A percentile compares a stretch with the other conserved stretches of the same genome.
Conservation (phyloP, 2,888 invertebrate species). For the Tetanocera ferruginea region DNA sequence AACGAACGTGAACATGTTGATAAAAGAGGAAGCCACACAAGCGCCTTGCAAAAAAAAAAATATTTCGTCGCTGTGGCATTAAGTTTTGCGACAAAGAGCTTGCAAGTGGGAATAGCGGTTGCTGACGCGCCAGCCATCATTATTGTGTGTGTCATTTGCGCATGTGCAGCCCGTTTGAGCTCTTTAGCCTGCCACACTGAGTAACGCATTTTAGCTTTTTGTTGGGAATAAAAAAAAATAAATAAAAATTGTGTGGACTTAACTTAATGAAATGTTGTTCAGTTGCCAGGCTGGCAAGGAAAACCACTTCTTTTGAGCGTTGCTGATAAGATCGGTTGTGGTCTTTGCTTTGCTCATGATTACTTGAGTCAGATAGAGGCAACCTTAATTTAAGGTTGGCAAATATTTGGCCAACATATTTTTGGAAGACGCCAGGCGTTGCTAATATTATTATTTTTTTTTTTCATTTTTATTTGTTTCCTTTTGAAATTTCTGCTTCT, state of each 20-base stretch:
- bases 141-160: neutral
- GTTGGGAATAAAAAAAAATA: neutral
- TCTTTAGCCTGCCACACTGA: neutral
- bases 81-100: neutral
- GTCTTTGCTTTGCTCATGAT: neutral
- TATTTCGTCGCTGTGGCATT: neutral
- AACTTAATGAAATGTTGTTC: slow-evolving; percentile 22
- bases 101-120: too few species aligned
- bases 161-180: neutral
- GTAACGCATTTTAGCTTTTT: neutral
- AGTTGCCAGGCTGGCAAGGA: neutral
- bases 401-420: slow-evolving; percentile 22
- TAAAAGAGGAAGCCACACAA: slow-evolving; percentile 25
- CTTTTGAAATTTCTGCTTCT: neutral
- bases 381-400: neutral
- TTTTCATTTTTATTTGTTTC: neutral
- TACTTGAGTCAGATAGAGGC: neutral
- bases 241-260: too few species aligned
- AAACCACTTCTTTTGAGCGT: neutral
- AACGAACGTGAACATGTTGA: slow-evolving; percentile 7
- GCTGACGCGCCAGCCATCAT: too few species aligned
- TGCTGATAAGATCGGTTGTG: slow-evolving; percentile 10
- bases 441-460: neutral
- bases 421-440: slow-evolving; percentile 29
- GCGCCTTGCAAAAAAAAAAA: neutral